Percentiles rank a stretch among this genome's conserved stretches.
Evolutionary conservation across 2,797 vertebrate species (phyloP).

Genomic region (Babyrousa celebensis): DNA sequence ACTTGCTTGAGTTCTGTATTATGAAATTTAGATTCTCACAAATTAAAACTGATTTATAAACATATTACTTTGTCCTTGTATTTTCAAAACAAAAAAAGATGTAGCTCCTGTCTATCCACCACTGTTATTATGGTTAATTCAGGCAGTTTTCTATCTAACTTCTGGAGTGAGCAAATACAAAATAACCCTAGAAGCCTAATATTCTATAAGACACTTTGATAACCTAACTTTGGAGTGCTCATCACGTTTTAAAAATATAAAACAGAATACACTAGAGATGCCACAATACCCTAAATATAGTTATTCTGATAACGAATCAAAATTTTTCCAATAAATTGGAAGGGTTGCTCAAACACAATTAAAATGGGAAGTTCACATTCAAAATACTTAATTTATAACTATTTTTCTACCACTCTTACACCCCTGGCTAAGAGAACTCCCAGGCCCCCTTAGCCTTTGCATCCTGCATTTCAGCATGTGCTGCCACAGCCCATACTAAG

Average conservation of each 20-base stretch:
- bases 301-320: neutral
- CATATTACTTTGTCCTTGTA: conserved; percentile 28
- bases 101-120: neutral
- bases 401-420: neutral
- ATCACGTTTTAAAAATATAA: conserved; percentile 14
- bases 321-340: neutral
- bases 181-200: neutral
- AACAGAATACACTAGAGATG: neutral
- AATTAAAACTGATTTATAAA: conserved; percentile 81
- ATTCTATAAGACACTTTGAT: neutral
- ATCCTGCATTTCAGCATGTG: neutral
- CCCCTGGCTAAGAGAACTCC: neutral
- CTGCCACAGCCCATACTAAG: neutral
- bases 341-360: neutral
- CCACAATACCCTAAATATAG: neutral
- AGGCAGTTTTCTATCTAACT: conserved; percentile 49
- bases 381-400: conserved; percentile 38
- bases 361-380: neutral
- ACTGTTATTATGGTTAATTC: neutral
- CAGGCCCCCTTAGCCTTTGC: neutral
- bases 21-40: conserved; percentile 55
- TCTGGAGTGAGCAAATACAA: neutral
- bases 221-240: neutral
- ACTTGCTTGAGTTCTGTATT: conserved; percentile 45
- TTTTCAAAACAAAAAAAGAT: conserved; percentile 58